Evolutionary conservation across 2,113 vertebrate species (phyloP).

Genomic region (Zosterops japonicus): DNA sequence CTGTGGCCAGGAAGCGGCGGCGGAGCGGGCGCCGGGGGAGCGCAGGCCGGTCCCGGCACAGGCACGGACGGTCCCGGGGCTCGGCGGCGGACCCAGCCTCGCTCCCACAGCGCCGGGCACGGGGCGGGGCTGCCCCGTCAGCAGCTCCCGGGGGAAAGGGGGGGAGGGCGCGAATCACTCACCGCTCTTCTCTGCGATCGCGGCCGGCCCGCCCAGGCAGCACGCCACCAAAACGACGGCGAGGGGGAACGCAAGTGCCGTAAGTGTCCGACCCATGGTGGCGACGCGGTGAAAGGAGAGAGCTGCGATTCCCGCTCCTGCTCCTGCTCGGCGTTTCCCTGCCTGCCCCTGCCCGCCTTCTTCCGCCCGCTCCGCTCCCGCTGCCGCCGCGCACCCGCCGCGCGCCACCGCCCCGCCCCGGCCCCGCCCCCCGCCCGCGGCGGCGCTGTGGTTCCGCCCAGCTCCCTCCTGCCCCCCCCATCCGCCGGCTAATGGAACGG

Average conservation of each 20-base stretch:
- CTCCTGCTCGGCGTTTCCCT: neutral
- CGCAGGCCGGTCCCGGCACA: neutral
- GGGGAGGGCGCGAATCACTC: neutral
- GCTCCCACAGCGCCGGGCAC: no score
- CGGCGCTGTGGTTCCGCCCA: neutral
- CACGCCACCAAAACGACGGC: neutral
- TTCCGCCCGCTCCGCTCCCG: neutral
- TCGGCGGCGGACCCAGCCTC: neutral
- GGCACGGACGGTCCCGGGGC: neutral
- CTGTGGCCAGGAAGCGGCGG: neutral
- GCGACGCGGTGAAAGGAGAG: neutral
- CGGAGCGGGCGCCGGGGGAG: neutral
- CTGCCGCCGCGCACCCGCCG: neutral
- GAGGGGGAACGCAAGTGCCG: neutral
- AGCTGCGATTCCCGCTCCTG: rapidly evolving
- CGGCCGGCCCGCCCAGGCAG: neutral
- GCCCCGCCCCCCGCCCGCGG: neutral
- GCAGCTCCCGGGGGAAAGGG: neutral
- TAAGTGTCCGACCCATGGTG: neutral
- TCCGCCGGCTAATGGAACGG: no score
- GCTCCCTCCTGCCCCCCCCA: no score
- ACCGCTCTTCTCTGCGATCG: rapidly evolving
- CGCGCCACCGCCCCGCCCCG: neutral
- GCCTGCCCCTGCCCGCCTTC: no score
- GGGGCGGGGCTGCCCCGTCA: neutral